Conservation (phyloP, 1,140 invertebrate genomes). For the Cherax destructor region DNA sequence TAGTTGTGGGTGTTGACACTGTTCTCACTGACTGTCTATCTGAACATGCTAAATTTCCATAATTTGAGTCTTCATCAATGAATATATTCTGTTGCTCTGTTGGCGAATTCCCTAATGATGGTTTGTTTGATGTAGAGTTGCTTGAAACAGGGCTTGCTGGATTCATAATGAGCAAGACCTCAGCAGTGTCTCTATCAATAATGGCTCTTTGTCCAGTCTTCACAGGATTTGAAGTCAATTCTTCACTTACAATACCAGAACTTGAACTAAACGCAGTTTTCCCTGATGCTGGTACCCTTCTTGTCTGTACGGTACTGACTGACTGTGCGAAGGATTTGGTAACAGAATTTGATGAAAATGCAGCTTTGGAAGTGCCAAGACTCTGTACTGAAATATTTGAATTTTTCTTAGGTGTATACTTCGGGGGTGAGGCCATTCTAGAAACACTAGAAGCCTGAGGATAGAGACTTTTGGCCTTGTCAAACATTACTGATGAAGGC, state of each 20-base stretch:
- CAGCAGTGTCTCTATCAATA: constrained; percentile 38
- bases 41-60: not conserved
- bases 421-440: not conserved
- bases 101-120: not conserved
- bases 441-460: not conserved
- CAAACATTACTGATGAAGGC: not conserved
- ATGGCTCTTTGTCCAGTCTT: constrained; percentile 40
- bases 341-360: constrained; percentile 7
- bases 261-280: constrained; percentile 19
- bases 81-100: constrained; percentile 10
- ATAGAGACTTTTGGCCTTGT: constrained; percentile 5
- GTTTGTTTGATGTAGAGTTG: constrained; percentile 11
- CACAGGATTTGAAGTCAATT: not conserved
- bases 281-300: constrained; percentile 6
- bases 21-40: not conserved
- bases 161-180: constrained; percentile 55
- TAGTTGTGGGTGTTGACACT: not conserved
- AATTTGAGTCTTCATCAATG: constrained; percentile 32
- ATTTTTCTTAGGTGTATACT: not conserved
- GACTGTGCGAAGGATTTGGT: constrained; percentile 31
- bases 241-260: not conserved
- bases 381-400: constrained; percentile 36
- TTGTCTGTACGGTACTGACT: not conserved
- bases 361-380: constrained; percentile 5
- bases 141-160: not conserved